These are phyloP conservation scores for Falcunculus frontatus DNA, from an alignment of 2,113 vertebrate species.

Conservation along the genomic window DNA sequence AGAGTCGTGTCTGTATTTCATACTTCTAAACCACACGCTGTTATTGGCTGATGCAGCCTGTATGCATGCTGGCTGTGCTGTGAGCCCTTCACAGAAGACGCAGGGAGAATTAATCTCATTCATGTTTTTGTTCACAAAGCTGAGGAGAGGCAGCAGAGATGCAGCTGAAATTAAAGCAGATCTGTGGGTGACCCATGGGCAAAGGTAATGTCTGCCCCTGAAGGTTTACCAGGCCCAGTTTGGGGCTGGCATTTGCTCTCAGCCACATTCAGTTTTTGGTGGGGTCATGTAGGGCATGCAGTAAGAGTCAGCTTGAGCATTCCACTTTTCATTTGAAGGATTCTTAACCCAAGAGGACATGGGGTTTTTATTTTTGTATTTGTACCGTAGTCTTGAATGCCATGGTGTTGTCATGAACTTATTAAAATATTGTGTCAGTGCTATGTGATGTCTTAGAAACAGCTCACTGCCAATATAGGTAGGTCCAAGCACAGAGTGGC, in stretches of 20 bases:
- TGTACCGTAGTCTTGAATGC: not conserved
- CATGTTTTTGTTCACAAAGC: not conserved
- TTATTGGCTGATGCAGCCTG: not conserved
- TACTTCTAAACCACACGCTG: not conserved
- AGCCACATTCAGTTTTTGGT: not conserved
- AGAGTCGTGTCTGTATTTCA: not conserved
- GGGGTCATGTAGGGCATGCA: not conserved
- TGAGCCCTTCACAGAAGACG: not conserved
- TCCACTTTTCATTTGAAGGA: not conserved
- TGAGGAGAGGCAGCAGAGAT: not conserved
- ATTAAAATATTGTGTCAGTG: not conserved
- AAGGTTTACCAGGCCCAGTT: not conserved
- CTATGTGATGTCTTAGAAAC: not conserved
- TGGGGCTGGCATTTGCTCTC: accelerated
- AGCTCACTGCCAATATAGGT: not conserved
- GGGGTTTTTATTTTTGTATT: not conserved
- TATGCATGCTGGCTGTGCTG: not conserved
- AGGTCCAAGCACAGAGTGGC: not conserved
- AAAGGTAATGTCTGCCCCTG: not conserved
- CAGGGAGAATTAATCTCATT: not conserved
- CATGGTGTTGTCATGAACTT: accelerated
- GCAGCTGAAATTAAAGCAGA: not conserved
- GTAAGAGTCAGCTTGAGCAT: not conserved
- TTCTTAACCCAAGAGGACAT: not conserved
- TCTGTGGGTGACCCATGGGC: not conserved